Base-by-base conservation (phyloP, 2,797 vertebrate genomes). In the Hydrocynus forskahlii region DNA sequence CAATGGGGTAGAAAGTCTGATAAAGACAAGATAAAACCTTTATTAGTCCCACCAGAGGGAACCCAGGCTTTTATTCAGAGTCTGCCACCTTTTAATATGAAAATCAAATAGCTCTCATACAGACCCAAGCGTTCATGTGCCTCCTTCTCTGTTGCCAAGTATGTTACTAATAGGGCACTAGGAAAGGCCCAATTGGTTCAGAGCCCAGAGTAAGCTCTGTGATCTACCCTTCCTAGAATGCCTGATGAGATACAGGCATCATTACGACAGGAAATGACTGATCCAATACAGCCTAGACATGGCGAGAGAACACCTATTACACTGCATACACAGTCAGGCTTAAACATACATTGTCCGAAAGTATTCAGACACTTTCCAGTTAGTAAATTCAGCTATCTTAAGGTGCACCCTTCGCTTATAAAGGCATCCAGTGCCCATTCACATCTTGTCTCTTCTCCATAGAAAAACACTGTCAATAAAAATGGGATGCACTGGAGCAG, bases 171-270 rank as follows among this genome's bases (percentile, higher is more conserved):
- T 5, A 69, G 60, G 52, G 57, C 60, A 73, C 29, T 13, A 12
- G 59, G 74, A 59, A 60, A 40, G 59, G 50, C 75, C 55, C 75
- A 67, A 45, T 23, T 77, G 50, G 81, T 66, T 55, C 4, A 50
- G 78, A 84, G 75, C 73, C 78, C 75, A 70, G 72, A 35, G 74
- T 80, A 75, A 86, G 62, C 54, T 25, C 68, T 68, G 59, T 82
- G 78, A 82, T 82, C 83, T 59, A 73, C 76, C 75, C 59, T 82
- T 83, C 71, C 78, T 83, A 35, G 67, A 77, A 40, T 63, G 82
- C 69, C n/a, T 68, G 64, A 76, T 81, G 68, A 62, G 82, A 48
- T 78, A 80, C 17, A 16, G 17, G 23, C 73, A 80, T 77, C 68
- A 80, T 80, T 71, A 75, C 68, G 38, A 66, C 45, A 74, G 76